Percentiles rank a stretch among this genome's conserved stretches.
Conservation (phyloP, 2,113 vertebrate genomes). For the Kryptolebias marmoratus region DNA sequence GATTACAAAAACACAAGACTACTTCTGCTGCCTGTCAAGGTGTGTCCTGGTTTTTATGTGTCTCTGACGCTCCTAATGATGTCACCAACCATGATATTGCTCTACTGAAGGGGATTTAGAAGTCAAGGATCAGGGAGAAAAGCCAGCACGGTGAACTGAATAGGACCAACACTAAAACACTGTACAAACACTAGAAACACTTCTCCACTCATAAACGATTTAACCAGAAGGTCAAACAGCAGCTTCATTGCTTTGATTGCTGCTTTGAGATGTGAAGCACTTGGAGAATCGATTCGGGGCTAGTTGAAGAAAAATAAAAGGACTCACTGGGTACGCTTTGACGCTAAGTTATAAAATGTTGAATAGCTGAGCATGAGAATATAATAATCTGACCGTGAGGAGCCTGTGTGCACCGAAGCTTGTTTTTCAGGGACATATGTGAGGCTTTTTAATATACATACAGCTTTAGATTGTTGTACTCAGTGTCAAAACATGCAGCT, state of each 20-base stretch:
- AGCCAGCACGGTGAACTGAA: constrained; percentile 25
- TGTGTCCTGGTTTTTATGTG: constrained; percentile 35
- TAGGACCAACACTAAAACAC: constrained; percentile 17
- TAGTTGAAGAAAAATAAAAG: constrained; percentile 33
- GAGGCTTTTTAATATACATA: constrained; percentile 1
- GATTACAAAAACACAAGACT: not conserved
- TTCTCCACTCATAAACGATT: constrained; percentile 22
- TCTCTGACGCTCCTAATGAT: constrained; percentile 53
- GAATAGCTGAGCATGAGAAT: constrained; percentile 28
- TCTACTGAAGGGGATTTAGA: constrained; percentile 39
- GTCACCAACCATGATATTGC: constrained; percentile 46
- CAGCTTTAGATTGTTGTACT: constrained; percentile 4
- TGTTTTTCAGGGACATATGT: constrained; percentile 4
- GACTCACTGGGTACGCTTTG: constrained; percentile 2
- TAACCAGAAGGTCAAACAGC: constrained; percentile 35
- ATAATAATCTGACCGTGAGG: constrained; percentile 23
- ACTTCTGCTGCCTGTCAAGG: constrained; percentile 37
- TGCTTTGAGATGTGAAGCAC: constrained; percentile 10
- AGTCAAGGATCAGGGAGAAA: constrained; percentile 57
- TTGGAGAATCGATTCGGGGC: constrained; percentile 47
- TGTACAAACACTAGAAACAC: constrained; percentile 27
- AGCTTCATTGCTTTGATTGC: constrained; percentile 29
- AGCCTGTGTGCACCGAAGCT: not conserved
- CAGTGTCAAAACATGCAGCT: not conserved
- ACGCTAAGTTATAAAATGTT: constrained; percentile 34